phyloP scores from a whole-genome alignment of 64 coral and sea anemone species.

The Porites australiensis region DNA sequence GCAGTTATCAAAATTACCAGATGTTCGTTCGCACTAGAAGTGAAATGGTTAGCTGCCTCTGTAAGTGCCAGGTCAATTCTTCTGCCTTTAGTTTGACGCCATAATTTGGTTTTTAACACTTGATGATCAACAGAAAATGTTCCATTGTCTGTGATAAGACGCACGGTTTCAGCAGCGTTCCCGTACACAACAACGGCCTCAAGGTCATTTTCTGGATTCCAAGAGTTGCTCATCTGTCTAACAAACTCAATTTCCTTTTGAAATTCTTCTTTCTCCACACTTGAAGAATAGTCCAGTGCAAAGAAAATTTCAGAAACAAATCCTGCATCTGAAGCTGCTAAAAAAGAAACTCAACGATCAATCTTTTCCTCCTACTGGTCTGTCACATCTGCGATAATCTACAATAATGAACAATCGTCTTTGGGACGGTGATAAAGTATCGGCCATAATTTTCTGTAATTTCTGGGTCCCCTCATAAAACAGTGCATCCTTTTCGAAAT shows the following conservation, averaged over 20 bases:
- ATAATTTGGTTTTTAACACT: no score
- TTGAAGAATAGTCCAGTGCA: slow-evolving; percentile 30
- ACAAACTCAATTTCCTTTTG: slow-evolving; percentile 2
- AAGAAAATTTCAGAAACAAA: slow-evolving; percentile 7
- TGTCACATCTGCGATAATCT: no score
- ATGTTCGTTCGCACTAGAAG: not conserved
- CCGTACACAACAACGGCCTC: not conserved
- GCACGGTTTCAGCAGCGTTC: not conserved
- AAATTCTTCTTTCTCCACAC: slow-evolving; percentile 11
- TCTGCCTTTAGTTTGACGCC: not conserved
- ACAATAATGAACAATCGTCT: no score
- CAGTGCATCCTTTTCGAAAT: no score
- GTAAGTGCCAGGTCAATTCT: not conserved
- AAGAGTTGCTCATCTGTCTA: not conserved
- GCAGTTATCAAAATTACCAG: slow-evolving; percentile 7
- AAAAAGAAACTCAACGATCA: no score
- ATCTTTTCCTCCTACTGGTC: no score
- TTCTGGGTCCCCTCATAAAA: no score
- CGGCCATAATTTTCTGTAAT: no score
- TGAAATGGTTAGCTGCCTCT: not conserved
- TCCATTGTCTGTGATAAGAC: no score
- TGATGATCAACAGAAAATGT: no score
- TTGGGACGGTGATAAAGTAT: no score
- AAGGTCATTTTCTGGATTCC: not conserved
- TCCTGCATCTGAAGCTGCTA: not conserved